These are phyloP conservation scores for Coregonus suidteri DNA, from an alignment of 2,797 vertebrate species.

Conservation along the genomic window DNA sequence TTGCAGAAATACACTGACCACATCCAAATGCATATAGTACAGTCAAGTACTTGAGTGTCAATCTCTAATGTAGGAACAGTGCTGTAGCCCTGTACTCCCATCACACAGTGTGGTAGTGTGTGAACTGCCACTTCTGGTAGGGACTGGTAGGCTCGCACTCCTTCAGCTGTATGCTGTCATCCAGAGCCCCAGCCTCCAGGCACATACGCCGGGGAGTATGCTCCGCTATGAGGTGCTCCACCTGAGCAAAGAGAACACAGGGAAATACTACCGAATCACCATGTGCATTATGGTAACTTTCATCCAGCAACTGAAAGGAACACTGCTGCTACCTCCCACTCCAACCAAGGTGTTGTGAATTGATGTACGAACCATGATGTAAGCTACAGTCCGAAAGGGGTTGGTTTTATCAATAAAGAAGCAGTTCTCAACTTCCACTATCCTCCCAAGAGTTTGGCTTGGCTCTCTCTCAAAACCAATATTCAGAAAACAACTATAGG, in stretches of 20 bases:
- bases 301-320: neutral
- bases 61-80: neutral
- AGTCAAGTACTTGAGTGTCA: neutral
- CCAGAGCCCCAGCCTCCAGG: constrained; percentile 76
- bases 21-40: neutral
- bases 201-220: constrained; percentile 69
- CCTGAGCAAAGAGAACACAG: constrained; percentile 64
- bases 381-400: too few relatives aligned
- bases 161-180: constrained; percentile 59
- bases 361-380: too few relatives aligned
- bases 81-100: neutral
- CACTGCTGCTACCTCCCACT: neutral
- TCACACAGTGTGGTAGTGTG: constrained; percentile 74
- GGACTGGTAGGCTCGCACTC: constrained; percentile 74
- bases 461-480: too few relatives aligned
- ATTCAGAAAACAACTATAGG: too few relatives aligned
- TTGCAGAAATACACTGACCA: neutral
- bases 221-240: constrained; percentile 82
- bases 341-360: neutral
- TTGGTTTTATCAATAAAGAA: too few relatives aligned
- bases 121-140: constrained; percentile 92
- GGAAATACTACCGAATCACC: neutral
- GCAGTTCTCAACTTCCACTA: too few relatives aligned
- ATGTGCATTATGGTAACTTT: neutral
- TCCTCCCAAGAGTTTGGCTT: too few relatives aligned